These are phyloP conservation scores for Orthosia gracilis DNA, from an alignment of 2,888 invertebrate genomes.

Conservation along the genomic window DNA sequence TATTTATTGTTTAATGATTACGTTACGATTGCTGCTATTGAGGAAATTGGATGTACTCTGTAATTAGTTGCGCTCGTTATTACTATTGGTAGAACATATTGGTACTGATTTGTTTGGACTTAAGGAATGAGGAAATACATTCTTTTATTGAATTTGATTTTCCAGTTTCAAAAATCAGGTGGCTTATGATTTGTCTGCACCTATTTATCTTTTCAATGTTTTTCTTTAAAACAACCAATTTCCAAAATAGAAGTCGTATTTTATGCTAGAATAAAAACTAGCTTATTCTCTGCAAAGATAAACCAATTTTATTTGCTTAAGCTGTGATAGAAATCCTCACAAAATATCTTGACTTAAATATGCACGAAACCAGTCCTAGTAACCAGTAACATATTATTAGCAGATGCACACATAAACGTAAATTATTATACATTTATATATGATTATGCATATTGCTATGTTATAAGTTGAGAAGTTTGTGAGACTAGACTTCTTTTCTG, in stretches of 20 bases:
- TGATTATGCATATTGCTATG: constrained; percentile 1
- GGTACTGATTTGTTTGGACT: constrained; percentile 4
- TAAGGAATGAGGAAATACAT: background rate
- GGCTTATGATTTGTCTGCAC: background rate
- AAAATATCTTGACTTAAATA: constrained; percentile 30
- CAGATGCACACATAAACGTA: background rate
- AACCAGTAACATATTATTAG: constrained; percentile 35
- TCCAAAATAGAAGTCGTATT: too few relatives aligned
- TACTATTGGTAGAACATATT: background rate
- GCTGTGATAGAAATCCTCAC: constrained; percentile 1
- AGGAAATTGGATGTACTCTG: constrained; percentile 39
- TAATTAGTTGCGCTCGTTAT: constrained; percentile 28
- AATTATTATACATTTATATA: constrained; percentile 8
- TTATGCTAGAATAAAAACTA: background rate
- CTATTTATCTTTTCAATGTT: background rate
- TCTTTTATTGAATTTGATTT: background rate
- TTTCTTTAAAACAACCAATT: background rate
- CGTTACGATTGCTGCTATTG: constrained; percentile 17
- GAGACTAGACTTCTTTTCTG: background rate
- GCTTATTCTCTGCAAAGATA: background rate
- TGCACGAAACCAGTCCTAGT: constrained; percentile 27
- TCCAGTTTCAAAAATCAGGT: background rate
- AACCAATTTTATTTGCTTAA: background rate
- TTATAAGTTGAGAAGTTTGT: too few relatives aligned
- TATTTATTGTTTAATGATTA: constrained; percentile 34